Percentiles rank a stretch among this genome's conserved stretches.
Evolutionary conservation across 2,113 vertebrate species (phyloP).

Genomic region (Microcebus murinus): DNA sequence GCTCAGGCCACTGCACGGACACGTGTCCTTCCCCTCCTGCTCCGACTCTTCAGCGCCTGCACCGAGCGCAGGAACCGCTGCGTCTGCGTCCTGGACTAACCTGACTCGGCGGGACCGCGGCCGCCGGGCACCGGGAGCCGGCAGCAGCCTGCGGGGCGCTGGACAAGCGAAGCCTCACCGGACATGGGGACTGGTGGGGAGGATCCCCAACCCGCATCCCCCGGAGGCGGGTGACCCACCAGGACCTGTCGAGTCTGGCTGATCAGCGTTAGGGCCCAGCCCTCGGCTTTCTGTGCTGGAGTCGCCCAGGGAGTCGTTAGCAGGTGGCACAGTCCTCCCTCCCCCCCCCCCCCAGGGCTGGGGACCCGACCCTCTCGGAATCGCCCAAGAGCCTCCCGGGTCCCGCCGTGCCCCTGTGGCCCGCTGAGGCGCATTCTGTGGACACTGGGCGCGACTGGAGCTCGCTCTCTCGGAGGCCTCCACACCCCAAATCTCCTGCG

Average conservation of each 20-base stretch:
- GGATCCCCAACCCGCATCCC: background rate
- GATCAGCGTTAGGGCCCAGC: background rate
- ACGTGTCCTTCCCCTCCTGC: fast-evolving
- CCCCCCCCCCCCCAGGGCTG: background rate
- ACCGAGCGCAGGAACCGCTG: background rate
- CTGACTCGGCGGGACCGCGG: background rate
- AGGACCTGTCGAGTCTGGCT: background rate
- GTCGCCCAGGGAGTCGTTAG: background rate
- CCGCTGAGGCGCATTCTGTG: fast-evolving
- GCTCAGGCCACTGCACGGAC: fast-evolving
- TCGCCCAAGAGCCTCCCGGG: too few species aligned
- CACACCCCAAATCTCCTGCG: background rate
- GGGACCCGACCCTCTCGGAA: background rate
- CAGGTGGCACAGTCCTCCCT: background rate
- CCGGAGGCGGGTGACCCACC: background rate
- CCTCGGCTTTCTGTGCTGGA: background rate
- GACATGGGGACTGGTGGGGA: fast-evolving
- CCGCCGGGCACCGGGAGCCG: background rate
- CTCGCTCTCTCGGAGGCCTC: background rate
- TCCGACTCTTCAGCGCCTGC: too few species aligned
- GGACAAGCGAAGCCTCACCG: background rate
- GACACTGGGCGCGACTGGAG: background rate
- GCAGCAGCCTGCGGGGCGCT: background rate
- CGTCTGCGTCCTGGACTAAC: slow-evolving; percentile 53
- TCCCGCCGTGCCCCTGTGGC: too few species aligned